Percentiles rank a stretch among this genome's conserved stretches.
Conservation (phyloP, 2,113 vertebrate species). For the Ascaphus truei region DNA sequence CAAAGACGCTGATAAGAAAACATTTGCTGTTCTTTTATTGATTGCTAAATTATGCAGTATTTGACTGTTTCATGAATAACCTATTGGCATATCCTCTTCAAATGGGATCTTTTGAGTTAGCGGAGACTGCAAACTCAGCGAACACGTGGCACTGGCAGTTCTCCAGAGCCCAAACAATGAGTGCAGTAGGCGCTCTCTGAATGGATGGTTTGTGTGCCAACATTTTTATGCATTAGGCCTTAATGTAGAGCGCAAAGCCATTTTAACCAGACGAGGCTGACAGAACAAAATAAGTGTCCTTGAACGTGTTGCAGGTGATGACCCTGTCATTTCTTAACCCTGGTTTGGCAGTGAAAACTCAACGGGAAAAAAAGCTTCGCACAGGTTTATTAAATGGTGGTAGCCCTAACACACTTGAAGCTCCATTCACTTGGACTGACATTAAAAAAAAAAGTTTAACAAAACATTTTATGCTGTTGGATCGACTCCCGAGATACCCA, state of each 20-base stretch:
- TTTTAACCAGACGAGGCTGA: constrained; percentile 20
- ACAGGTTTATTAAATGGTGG: too few species aligned
- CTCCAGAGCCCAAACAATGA: constrained; percentile 26
- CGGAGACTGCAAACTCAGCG: background rate
- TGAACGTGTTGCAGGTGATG: constrained; percentile 15
- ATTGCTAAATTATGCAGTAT: too few species aligned
- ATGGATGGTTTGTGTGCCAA: constrained; percentile 17
- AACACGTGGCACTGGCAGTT: constrained; percentile 27
- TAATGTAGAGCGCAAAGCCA: constrained; percentile 1
- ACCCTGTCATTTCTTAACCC: background rate
- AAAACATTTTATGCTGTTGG: too few species aligned
- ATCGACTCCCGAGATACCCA: too few species aligned
- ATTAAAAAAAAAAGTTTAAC: too few species aligned
- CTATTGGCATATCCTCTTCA: background rate
- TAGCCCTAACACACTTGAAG: too few species aligned
- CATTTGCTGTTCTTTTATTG: too few species aligned
- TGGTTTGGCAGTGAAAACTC: too few species aligned
- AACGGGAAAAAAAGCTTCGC: too few species aligned
- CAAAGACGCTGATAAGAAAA: too few species aligned
- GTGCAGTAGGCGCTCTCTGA: background rate
- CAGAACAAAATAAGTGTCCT: constrained; percentile 19
- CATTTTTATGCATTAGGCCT: constrained; percentile 17
- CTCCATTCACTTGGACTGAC: too few species aligned
- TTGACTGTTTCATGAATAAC: background rate
- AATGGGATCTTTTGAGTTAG: background rate